These are phyloP conservation scores for Triplophysa tibetana DNA, from an alignment of 2,113 vertebrate genomes.

Conservation along the genomic window DNA sequence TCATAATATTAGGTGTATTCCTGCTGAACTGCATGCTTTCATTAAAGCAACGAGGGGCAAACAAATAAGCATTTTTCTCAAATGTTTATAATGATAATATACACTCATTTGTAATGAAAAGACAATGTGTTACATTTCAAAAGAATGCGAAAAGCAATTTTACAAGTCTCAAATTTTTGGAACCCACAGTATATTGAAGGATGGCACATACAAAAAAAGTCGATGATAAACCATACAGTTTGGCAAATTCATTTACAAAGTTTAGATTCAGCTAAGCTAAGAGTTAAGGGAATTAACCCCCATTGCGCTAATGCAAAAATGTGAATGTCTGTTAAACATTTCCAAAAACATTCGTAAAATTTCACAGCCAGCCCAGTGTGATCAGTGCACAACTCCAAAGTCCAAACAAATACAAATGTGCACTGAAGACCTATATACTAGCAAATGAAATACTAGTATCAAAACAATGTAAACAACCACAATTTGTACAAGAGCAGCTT, in stretches of 20 bases:
- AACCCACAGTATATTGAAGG: not conserved
- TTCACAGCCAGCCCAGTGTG: constrained; percentile 6
- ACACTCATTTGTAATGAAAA: no score
- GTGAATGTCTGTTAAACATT: not conserved
- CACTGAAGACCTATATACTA: constrained; percentile 84
- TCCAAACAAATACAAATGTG: constrained; percentile 63
- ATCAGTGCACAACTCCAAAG: constrained; percentile 34
- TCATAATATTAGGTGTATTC: no score
- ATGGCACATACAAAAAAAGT: not conserved
- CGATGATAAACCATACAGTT: not conserved
- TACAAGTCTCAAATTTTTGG: no score
- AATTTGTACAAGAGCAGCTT: constrained; percentile 85
- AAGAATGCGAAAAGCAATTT: no score
- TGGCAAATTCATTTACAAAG: not conserved
- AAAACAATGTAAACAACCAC: constrained; percentile 91
- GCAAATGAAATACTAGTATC: constrained; percentile 79
- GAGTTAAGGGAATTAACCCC: not conserved
- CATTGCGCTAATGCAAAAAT: not conserved
- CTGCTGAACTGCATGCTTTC: no score
- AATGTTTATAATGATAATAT: no score
- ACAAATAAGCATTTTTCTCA: no score
- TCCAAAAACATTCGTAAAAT: constrained; percentile 10
- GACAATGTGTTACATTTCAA: no score
- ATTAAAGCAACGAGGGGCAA: no score
- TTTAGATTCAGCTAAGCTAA: not conserved